Conservation (phyloP, 2,888 invertebrate genomes). For the Acanthosepion pharaonis region DNA sequence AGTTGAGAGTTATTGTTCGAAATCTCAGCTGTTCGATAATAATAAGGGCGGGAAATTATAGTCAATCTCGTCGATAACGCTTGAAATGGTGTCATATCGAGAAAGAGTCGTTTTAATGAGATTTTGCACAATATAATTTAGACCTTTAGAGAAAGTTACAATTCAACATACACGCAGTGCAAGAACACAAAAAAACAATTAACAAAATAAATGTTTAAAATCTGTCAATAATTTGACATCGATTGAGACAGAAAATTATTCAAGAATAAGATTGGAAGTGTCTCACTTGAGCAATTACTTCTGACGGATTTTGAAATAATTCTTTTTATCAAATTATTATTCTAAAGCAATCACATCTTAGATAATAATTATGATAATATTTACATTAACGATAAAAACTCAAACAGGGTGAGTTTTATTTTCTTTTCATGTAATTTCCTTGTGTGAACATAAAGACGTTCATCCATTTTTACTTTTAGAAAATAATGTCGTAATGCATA, state of each 20-base stretch:
- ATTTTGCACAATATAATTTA: not conserved
- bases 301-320: too few species aligned
- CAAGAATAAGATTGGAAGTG: not conserved
- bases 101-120: not conserved
- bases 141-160: not conserved
- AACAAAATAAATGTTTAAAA: not conserved
- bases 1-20: not conserved
- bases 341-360: too few species aligned
- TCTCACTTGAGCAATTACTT: too few species aligned
- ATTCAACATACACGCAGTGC: not conserved
- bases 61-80: not conserved
- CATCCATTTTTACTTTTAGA: too few species aligned
- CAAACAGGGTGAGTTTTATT: too few species aligned
- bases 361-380: too few species aligned
- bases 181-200: not conserved
- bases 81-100: not conserved
- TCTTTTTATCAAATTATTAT: too few species aligned
- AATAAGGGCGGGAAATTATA: not conserved
- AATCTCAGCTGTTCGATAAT: not conserved
- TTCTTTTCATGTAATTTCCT: too few species aligned
- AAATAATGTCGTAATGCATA: too few species aligned
- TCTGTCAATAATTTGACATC: not conserved
- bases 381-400: too few species aligned
- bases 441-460: too few species aligned
- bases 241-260: not conserved